Evolutionary conservation across 1,140 invertebrate genomes (phyloP), one percentile per base, ranked within the genome.

Genomic region (Drosophila subpulchrella): DNA sequence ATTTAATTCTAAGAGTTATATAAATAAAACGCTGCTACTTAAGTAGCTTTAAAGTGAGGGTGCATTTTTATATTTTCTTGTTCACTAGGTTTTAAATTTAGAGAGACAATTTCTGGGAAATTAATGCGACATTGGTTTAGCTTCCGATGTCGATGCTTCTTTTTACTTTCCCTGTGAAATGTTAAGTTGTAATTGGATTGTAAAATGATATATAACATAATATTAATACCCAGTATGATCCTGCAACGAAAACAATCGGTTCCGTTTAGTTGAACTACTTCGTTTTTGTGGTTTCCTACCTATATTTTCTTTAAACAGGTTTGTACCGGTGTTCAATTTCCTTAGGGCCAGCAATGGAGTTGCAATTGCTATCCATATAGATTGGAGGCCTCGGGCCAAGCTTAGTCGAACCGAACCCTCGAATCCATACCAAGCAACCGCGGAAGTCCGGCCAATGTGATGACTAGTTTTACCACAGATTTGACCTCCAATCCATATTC

Each of bases 341-440:
- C 44, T 27, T 47, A 12, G 20, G 44, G 44, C 11, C 27, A 32
- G 48, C n/a, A 15, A n/a, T 34, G 32, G 6, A 1, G 32, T 32
- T 32, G 20, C 46, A 24, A 8, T 54, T 54, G 51, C 51, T 54
- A 24, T 54, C 4, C 34, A 38, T 41, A 41, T 55, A 13, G 36
- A 27, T n/a, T 55, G 12, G 36, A 55, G 53, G 36, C 13, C 20
- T 4, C 36, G 17, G 34, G 11, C 12, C 12, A 6, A 24, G 7
- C 20, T 24, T 7, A 57, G 39, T 30, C 15, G 38, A 30, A 11
- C 38, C 24, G 24, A 42, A 30, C 39, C 20, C 38, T 41, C 38
- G 8, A 42, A 30, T 56, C 38, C 54, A 56, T 56, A 56, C 27
- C 39, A 57, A 57, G 39, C 41, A 44, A 44, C 15, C 12, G 17